Evolutionary conservation across 2,888 invertebrate genomes (phyloP).

Genomic region (Taphrorychus bicolor): DNA sequence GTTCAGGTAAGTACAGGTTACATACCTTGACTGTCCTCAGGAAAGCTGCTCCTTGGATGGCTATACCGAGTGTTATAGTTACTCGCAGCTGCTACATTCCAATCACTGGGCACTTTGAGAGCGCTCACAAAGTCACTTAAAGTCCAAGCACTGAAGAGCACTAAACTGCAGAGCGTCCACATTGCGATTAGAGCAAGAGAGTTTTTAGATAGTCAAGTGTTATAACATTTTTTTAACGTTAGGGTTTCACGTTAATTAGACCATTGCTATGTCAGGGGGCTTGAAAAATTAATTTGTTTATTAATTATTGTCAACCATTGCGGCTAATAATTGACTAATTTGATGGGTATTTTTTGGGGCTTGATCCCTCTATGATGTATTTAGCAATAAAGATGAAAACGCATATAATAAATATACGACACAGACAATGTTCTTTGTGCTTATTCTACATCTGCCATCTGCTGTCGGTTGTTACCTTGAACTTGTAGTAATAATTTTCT

Average conservation of each 20-base stretch:
- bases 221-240: not conserved
- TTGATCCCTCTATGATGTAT: no score
- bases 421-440: not conserved
- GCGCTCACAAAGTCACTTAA: constrained; percentile 7
- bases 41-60: not conserved
- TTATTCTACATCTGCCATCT: not conserved
- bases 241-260: not conserved
- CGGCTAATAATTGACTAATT: no score
- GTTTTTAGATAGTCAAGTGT: not conserved
- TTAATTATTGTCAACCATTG: not conserved
- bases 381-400: no score
- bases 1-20: no score
- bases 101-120: constrained; percentile 15
- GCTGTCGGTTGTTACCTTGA: constrained; percentile 19
- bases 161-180: constrained; percentile 9
- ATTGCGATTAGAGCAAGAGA: not conserved
- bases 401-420: not conserved
- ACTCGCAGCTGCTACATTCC: constrained; percentile 4
- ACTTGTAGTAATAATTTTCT: constrained; percentile 26
- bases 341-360: no score
- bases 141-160: constrained; percentile 18
- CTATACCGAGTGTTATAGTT: not conserved
- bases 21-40: not conserved
- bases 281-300: no score
- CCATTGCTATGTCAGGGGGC: not conserved